phyloP scores from a whole-genome alignment of 2,113 vertebrate species.

The Gymnobelideus leadbeateri region DNA sequence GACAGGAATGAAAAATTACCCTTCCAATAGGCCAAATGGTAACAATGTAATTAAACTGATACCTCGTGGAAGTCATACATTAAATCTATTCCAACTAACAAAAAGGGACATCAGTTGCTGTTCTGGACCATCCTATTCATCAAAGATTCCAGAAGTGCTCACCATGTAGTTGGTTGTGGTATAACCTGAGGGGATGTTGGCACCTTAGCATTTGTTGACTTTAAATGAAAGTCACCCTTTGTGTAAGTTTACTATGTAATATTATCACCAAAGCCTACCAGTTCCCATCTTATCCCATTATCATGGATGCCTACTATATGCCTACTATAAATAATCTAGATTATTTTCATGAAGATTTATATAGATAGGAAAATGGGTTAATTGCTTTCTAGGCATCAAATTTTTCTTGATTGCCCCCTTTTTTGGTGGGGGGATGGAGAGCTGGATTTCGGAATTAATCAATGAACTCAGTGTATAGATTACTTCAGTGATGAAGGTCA shows the following conservation, averaged over 20 bases:
- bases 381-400: background rate
- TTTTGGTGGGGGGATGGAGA: background rate
- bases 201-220: background rate
- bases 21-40: background rate
- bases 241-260: background rate
- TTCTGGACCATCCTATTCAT: background rate
- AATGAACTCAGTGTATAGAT: background rate
- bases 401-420: background rate
- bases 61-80: background rate
- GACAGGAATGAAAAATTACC: background rate
- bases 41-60: background rate
- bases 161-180: too few relatives aligned
- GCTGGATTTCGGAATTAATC: background rate
- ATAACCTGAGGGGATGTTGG: background rate
- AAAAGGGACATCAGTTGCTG: background rate
- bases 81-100: conserved; percentile 1
- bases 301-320: background rate
- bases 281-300: background rate
- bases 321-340: too few relatives aligned
- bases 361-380: background rate
- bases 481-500: background rate
- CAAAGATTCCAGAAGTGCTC: background rate
- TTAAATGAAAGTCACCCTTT: background rate
- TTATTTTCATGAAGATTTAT: background rate
- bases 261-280: background rate